These are phyloP conservation scores for Oncorhynchus clarkii DNA, from an alignment of 2,113 vertebrate species.

Conservation along the genomic window DNA sequence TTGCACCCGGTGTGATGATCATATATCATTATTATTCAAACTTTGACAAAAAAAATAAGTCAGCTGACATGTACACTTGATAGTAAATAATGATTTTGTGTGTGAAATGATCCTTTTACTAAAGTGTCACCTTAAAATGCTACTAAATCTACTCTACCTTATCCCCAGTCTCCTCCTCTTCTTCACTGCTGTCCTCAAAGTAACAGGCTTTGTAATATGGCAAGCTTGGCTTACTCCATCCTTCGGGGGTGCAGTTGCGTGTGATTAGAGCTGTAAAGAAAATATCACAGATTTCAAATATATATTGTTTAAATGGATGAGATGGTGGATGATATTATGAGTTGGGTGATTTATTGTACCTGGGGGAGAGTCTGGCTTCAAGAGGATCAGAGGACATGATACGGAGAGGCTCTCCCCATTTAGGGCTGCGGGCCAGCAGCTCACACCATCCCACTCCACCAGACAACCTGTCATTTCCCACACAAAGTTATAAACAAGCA, in stretches of 20 bases:
- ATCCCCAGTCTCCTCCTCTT: neutral
- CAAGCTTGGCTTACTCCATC: slow-evolving; percentile 61
- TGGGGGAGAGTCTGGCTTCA: slow-evolving; percentile 42
- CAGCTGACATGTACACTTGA: too few species aligned
- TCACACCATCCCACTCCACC: slow-evolving; percentile 68
- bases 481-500: neutral
- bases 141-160: slow-evolving; percentile 36
- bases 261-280: slow-evolving; percentile 51
- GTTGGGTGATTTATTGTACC: slow-evolving; percentile 36
- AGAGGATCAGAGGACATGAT: slow-evolving; percentile 48
- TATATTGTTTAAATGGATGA: too few species aligned
- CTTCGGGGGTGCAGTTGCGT: slow-evolving; percentile 59
- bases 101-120: too few species aligned
- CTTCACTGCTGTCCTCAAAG: slow-evolving; percentile 45
- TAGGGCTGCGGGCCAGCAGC: slow-evolving; percentile 56
- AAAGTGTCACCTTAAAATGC: too few species aligned
- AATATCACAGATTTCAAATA: neutral
- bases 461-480: slow-evolving; percentile 53
- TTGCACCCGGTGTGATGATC: too few species aligned
- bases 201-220: slow-evolving; percentile 57
- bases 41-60: too few species aligned
- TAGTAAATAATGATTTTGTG: too few species aligned
- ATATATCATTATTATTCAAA: too few species aligned
- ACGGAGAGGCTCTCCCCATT: slow-evolving; percentile 36
- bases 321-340: too few species aligned